Base-by-base conservation (phyloP, 2,797 vertebrate genomes). In the Sebastes matsubarae region DNA sequence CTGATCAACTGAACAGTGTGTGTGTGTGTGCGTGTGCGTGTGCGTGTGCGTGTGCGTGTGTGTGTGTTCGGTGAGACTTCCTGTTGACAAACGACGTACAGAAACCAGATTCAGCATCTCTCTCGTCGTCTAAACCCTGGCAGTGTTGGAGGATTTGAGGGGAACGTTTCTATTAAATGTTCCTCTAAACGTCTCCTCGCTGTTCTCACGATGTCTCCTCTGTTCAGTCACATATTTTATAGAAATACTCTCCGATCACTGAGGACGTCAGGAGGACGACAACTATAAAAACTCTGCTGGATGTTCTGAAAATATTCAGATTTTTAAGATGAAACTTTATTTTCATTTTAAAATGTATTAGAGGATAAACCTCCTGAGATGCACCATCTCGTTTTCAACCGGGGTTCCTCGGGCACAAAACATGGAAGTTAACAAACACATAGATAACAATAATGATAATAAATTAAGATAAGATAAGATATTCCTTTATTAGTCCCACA, bases 1-100 rank as follows among this genome's bases (percentile, higher is more conserved):
- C 70, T 59, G 79, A 87, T 88, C 73, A 78, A 74, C 80, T 74
- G 77, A 81, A 64, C 24, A 74, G 22, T 11, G 36, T 27, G 32
- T 38, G 2, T 20, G 5, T 55, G 25, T 30, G 24, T 66, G 36
- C 4, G 8, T 18, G 34, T 42, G 63, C 1, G 14, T 6, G 22
- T 14, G 61, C 4, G 24, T 54, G 52, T 12, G 52, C 11, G 10
- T 5, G 52, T 22, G 52, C 13, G 30, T 38, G 64, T 67, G 65
- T 5, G 16, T 18, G 25, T 29, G 18, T 50, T 22, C 32, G n/a
- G 6, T 13, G 12, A 22, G 12, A 22, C 61, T 36, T 64, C 59
- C 59, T 61, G 32, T 36, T 64, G 61, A 64, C 61, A 30, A 64
- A 32, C 32, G n/a, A 14, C 18, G 9, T 30, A 63, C 20, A 30